A percentile compares a stretch with the other conserved stretches of the same genome.
Evolutionary conservation across 1,140 invertebrate genomes (phyloP).

Genomic region (Philaenus spumarius): DNA sequence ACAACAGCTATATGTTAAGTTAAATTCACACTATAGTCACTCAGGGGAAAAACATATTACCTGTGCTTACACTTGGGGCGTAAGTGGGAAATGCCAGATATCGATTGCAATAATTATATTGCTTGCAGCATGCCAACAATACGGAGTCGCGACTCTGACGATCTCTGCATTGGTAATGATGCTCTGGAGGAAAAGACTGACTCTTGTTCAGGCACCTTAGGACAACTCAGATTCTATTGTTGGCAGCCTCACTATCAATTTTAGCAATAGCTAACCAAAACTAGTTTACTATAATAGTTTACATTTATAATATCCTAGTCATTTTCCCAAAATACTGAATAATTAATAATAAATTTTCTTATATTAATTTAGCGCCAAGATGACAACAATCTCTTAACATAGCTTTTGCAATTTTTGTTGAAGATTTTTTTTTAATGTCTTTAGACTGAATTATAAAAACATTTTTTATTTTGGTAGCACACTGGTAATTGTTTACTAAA

Average conservation of each 20-base stretch:
- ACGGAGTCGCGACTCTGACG: slow-evolving; percentile 20
- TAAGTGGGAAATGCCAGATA: slow-evolving; percentile 44
- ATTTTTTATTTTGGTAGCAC: no score
- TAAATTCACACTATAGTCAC: background rate
- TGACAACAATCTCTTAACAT: no score
- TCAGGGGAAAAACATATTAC: slow-evolving; percentile 15
- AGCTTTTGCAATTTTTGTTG: no score
- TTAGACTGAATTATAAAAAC: no score
- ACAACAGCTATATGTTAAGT: no score
- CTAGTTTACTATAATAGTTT: background rate
- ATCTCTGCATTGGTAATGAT: slow-evolving; percentile 53
- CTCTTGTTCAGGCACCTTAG: slow-evolving; percentile 60
- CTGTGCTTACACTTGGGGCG: slow-evolving; percentile 3
- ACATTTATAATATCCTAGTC: background rate
- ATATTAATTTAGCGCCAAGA: no score
- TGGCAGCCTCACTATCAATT: background rate
- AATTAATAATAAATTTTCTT: background rate
- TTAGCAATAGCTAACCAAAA: background rate
- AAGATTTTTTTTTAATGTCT: no score
- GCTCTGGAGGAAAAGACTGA: slow-evolving; percentile 64
- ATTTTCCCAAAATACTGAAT: background rate
- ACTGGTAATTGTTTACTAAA: no score
- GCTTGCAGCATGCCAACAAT: slow-evolving; percentile 58
- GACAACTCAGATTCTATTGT: background rate
- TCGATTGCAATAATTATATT: slow-evolving; percentile 54